Evolutionary conservation across 2,888 invertebrate genomes (phyloP), one percentile per base, ranked within the genome.

Genomic region (Glyphotaelius pellucidus): DNA sequence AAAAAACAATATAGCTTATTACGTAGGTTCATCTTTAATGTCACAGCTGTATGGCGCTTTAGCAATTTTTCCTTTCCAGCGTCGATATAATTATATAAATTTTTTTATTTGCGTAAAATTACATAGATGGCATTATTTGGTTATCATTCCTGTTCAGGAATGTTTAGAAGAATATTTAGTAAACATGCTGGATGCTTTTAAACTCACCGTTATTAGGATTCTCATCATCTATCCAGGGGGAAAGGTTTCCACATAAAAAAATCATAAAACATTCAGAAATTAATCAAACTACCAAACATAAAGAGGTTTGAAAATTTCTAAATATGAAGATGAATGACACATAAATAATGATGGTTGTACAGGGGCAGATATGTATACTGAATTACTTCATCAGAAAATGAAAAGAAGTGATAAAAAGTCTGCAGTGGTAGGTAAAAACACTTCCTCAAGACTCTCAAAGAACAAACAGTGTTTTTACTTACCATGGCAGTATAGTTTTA

Each of bases 211-310:
- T 86, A n/a, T 85, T 89, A 47, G 31, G 89, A 91, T 35, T 79
- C 19, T 91, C 92, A 32, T 92, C 92, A 80, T 92, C 92, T 92
- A 89, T 90, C 92, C 90, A 89, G 35, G 92, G 88, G 32, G 85
- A 89, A 89, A 91, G 35, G 31, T 79, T 35, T 90, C 35, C 83
- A 84, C 84, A 85, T 25, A 84, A 90, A 89, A 90, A 52, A 84
- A 67, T 90, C 67, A 84, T 84, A 83, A 83, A 90, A 84, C 83
- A 90, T 84, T 84, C 84, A 90, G 81, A 90, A 90, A 81, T 90
- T 80, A 47, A 80, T 31, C 42, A 32, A 30, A 81, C 81, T 90
- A 81, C 90, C 1, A 25, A 90, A 90, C 88, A 80, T 89, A 35
- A 67, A 86, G 67, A 86, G 35, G 86, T 30, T 67, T 35, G 25